Conservation (phyloP, 2,888 invertebrate genomes). For the Pandemis corylana region DNA sequence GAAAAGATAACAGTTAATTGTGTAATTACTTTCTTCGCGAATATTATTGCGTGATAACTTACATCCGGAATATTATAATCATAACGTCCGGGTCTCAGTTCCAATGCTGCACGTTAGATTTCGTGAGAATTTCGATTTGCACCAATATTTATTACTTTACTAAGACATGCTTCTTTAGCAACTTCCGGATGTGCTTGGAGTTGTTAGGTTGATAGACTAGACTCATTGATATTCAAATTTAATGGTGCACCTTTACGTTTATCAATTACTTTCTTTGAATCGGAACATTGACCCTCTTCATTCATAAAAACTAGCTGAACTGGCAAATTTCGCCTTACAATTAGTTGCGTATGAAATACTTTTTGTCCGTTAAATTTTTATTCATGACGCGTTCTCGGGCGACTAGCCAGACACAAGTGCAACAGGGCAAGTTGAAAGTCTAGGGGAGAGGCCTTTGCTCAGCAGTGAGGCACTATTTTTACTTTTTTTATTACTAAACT, state of each 20-base stretch:
- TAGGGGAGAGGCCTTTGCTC: too few species aligned
- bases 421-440: too few species aligned
- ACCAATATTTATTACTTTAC: constrained; percentile 17
- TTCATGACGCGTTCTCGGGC: too few species aligned
- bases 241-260: not conserved
- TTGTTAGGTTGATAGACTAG: not conserved
- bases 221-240: not conserved
- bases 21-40: constrained; percentile 21
- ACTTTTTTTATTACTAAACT: too few species aligned
- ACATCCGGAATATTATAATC: constrained; percentile 27
- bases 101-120: constrained; percentile 14
- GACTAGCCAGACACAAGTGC: too few species aligned
- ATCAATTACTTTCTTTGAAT: too few species aligned
- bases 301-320: too few species aligned
- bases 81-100: constrained; percentile 22
- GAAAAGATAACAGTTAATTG: constrained; percentile 6
- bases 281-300: too few species aligned
- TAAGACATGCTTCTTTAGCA: not conserved
- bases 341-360: too few species aligned
- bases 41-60: constrained; percentile 28
- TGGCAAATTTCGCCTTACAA: too few species aligned
- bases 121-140: constrained; percentile 19
- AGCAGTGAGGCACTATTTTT: too few species aligned
- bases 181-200: not conserved
- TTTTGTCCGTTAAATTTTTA: too few species aligned